phyloP scores from a whole-genome alignment of 2,888 invertebrate species.

The Aspidiotus destructor region DNA sequence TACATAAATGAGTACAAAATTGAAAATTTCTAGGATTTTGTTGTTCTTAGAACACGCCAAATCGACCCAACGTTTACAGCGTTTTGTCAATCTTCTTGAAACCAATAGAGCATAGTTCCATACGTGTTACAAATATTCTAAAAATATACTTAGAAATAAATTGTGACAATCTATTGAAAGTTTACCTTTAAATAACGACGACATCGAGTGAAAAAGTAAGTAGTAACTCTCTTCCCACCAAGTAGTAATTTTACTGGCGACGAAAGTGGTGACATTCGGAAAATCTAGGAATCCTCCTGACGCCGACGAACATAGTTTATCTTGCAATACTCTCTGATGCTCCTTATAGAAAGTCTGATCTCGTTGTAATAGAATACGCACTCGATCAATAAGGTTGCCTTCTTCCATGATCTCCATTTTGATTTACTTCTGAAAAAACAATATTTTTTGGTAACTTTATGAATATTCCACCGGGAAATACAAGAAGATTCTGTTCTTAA shows the following conservation, averaged over 20 bases:
- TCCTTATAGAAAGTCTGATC: conserved; percentile 70
- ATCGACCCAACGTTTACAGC: too few relatives aligned
- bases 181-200: conserved; percentile 24
- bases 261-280: conserved; percentile 73
- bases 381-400: conserved; percentile 79
- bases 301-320: conserved; percentile 66
- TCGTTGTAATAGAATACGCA: conserved; percentile 67
- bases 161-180: not conserved
- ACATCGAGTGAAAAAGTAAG: conserved; percentile 14
- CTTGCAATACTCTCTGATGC: conserved; percentile 65
- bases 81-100: too few relatives aligned
- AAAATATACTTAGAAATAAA: too few relatives aligned
- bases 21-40: too few relatives aligned
- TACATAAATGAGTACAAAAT: too few relatives aligned
- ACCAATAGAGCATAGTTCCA: too few relatives aligned
- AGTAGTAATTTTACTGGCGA: conserved; percentile 68
- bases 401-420: conserved; percentile 80
- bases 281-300: conserved; percentile 73
- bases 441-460: too few relatives aligned
- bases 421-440: not conserved
- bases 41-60: too few relatives aligned
- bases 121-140: too few relatives aligned
- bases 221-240: conserved; percentile 61
- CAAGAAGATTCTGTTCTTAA: too few relatives aligned
- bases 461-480: too few relatives aligned